Percentiles rank a stretch among this genome's conserved stretches.
phyloP scores from a whole-genome alignment of 2,113 vertebrate species.

The Protobothrops flavoviridis region DNA sequence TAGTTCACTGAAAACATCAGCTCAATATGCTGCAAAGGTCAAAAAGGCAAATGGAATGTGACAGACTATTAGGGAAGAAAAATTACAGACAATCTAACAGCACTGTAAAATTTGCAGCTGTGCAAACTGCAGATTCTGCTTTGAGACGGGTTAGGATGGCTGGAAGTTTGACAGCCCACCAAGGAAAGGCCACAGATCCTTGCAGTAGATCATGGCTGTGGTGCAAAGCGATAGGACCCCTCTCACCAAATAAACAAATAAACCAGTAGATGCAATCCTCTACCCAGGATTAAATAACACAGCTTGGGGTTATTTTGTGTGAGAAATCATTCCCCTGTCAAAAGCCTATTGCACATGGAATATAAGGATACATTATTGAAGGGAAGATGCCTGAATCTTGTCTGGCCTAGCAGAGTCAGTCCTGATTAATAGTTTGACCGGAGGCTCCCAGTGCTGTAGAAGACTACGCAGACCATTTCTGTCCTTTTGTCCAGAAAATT shows the following conservation, averaged over 20 bases:
- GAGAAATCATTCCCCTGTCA: not conserved
- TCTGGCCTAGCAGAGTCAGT: not conserved
- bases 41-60: slow-evolving; percentile 6
- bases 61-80: slow-evolving; percentile 17
- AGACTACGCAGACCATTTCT: not conserved
- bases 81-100: not conserved
- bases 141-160: not conserved
- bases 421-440: not conserved
- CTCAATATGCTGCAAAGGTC: slow-evolving; percentile 10
- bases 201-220: not conserved
- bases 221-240: not conserved
- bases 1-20: slow-evolving; percentile 19
- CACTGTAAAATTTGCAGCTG: slow-evolving; percentile 13
- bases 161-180: not conserved
- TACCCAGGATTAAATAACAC: not conserved
- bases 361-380: not conserved
- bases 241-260: not conserved
- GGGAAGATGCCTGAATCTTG: not conserved
- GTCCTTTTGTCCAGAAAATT: not conserved
- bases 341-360: not conserved
- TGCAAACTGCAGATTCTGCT: not conserved
- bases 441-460: not conserved
- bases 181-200: not conserved
- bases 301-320: not conserved
- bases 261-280: not conserved